These are phyloP conservation scores for Carduelis carduelis DNA, from an alignment of 2,797 vertebrate genomes.

Conservation along the genomic window DNA sequence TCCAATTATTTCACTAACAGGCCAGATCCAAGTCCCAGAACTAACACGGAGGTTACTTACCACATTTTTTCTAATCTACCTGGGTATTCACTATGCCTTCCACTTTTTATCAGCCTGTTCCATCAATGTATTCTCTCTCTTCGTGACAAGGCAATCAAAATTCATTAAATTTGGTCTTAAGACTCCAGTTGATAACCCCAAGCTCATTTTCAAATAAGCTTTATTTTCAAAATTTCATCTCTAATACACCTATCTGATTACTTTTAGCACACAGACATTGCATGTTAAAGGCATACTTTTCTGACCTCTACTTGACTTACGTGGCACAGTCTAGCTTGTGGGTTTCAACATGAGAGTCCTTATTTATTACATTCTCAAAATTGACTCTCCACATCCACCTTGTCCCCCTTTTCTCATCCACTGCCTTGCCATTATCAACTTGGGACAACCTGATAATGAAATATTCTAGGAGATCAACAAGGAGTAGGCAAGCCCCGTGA, in stretches of 20 bases:
- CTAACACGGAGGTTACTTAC: background rate
- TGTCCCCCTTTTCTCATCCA: accelerated
- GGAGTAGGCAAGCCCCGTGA: background rate
- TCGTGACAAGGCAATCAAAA: background rate
- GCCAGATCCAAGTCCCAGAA: background rate
- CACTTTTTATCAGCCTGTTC: background rate
- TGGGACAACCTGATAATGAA: background rate
- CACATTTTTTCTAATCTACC: background rate
- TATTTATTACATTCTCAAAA: background rate
- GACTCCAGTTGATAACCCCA: background rate
- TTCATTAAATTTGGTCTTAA: background rate
- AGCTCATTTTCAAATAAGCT: background rate
- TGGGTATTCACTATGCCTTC: background rate
- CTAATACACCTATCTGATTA: background rate
- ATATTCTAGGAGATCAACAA: background rate
- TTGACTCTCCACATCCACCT: background rate
- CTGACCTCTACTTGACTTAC: background rate
- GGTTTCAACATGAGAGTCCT: background rate
- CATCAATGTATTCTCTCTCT: background rate
- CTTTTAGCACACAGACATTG: background rate
- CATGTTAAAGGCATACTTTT: background rate
- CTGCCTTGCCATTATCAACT: background rate
- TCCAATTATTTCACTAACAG: background rate
- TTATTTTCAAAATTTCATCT: background rate
- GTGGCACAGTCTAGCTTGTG: background rate